Evolutionary conservation across 2,888 invertebrate genomes (phyloP).

Genomic region (Cantharis lateralis): DNA sequence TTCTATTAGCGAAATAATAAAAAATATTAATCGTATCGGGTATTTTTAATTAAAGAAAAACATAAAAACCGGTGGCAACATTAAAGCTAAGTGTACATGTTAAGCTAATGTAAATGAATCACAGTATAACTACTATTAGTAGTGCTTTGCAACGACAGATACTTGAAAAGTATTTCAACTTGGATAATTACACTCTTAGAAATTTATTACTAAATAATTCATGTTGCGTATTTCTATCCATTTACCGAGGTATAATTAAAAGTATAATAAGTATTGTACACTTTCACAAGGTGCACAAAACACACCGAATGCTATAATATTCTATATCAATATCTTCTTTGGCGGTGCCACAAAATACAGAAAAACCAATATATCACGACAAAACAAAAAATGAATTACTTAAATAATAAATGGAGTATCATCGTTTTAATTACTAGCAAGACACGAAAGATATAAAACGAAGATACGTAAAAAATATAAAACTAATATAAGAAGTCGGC

Average conservation of each 20-base stretch:
- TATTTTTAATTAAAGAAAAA: background rate
- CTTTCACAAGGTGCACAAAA: conserved; percentile 35
- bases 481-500: background rate
- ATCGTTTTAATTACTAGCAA: conserved; percentile 19
- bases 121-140: conserved; percentile 7
- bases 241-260: conserved; percentile 44
- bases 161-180: conserved; percentile 33
- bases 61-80: background rate
- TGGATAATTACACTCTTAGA: conserved; percentile 40
- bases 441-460: conserved; percentile 12
- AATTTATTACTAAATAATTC: conserved; percentile 42
- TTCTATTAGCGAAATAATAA: conserved; percentile 4
- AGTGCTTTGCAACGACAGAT: conserved; percentile 32
- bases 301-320: background rate
- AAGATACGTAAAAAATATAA: conserved; percentile 7
- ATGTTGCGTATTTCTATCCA: conserved; percentile 37
- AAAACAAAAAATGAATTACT: background rate
- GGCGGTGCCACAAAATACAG: background rate
- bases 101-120: conserved; percentile 9
- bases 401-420: conserved; percentile 1
- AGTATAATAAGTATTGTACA: conserved; percentile 42
- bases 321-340: background rate
- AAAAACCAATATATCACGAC: background rate
- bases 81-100: background rate
- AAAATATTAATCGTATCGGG: background rate